phyloP scores from a whole-genome alignment of 2,888 invertebrate genomes.

The Spodoptera exigua region DNA sequence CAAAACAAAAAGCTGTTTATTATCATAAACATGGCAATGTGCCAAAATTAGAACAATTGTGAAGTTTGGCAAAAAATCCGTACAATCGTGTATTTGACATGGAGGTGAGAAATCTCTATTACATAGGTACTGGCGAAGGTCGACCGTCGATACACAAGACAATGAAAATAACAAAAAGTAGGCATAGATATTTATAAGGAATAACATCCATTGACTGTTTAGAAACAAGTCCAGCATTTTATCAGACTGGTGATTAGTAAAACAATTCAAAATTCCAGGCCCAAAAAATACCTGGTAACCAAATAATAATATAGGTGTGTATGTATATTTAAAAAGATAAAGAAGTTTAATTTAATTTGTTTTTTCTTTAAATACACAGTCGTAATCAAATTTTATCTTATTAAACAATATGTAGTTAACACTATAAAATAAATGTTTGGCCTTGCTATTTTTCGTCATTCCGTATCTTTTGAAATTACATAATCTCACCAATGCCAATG shows the following conservation, averaged over 20 bases:
- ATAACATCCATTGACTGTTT: too few species aligned
- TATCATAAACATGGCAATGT: background rate
- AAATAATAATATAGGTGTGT: too few species aligned
- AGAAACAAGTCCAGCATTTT: too few species aligned
- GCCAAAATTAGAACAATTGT: constrained; percentile 26
- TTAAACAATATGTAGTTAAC: background rate
- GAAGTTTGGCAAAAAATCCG: constrained; percentile 17
- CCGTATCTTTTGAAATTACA: constrained; percentile 20
- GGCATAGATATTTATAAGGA: too few species aligned
- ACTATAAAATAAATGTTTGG: constrained; percentile 30
- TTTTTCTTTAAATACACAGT: too few species aligned
- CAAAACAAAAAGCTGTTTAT: constrained; percentile 6
- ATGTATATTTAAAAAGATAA: too few species aligned
- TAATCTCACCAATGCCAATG: constrained; percentile 32
- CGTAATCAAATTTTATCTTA: too few species aligned
- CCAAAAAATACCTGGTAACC: too few species aligned
- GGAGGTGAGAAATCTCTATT: constrained; percentile 14
- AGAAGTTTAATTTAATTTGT: too few species aligned
- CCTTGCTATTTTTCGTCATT: constrained; percentile 14
- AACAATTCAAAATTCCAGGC: too few species aligned
- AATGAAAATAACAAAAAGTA: constrained; percentile 6
- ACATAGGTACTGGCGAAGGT: constrained; percentile 24
- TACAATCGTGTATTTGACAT: constrained; percentile 15
- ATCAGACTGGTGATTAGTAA: too few species aligned
- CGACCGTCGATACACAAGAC: constrained; percentile 2